A percentile compares a stretch with the other conserved stretches of the same genome.
These are phyloP conservation scores for Danionella cerebrum DNA, from an alignment of 2,113 vertebrate species.

Conservation along the genomic window DNA sequence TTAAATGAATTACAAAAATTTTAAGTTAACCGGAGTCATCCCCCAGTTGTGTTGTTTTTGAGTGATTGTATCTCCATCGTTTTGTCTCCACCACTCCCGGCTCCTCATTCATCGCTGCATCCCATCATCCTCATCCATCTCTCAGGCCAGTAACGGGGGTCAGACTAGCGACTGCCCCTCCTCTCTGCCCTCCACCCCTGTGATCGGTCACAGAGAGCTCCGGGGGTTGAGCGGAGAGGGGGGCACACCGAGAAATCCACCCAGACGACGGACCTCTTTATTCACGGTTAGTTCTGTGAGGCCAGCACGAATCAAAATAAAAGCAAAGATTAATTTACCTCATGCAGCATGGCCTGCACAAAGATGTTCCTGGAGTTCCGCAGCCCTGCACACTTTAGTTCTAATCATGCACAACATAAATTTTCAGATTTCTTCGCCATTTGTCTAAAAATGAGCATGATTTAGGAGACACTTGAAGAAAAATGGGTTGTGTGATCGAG, in stretches of 20 bases:
- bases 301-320: not conserved
- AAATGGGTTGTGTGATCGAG: too few relatives aligned
- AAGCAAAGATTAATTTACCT: not conserved
- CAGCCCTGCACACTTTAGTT: too few relatives aligned
- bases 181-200: slow-evolving; percentile 89
- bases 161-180: slow-evolving; percentile 79
- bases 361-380: too few relatives aligned
- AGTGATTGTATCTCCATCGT: not conserved
- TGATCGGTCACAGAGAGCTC: slow-evolving; percentile 84
- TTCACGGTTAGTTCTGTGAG: slow-evolving; percentile 74
- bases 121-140: slow-evolving; percentile 1
- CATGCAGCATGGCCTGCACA: too few relatives aligned
- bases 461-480: too few relatives aligned
- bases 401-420: too few relatives aligned
- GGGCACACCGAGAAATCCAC: slow-evolving; percentile 72
- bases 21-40: too few relatives aligned
- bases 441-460: too few relatives aligned
- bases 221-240: slow-evolving; percentile 65
- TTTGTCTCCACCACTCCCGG: slow-evolving; percentile 8
- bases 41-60: not conserved
- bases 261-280: slow-evolving; percentile 86
- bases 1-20: too few relatives aligned
- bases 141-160: slow-evolving; percentile 84
- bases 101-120: slow-evolving; percentile 28
- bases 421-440: too few relatives aligned